Percentiles rank a stretch among this genome's conserved stretches.
Conservation (phyloP, 2,113 vertebrate species). For the Thunnus thynnus region DNA sequence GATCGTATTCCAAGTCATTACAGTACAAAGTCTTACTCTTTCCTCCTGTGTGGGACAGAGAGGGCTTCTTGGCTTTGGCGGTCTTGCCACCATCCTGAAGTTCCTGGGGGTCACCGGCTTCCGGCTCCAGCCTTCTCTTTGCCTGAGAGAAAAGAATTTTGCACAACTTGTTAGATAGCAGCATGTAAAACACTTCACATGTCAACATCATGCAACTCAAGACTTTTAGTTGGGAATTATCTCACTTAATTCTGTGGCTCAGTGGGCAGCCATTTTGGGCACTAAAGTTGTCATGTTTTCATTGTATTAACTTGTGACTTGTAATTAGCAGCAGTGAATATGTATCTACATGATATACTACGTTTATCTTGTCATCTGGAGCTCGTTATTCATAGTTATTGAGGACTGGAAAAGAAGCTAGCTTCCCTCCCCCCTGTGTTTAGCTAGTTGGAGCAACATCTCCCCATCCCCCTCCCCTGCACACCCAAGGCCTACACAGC, state of each 20-base stretch:
- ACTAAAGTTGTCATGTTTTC: background rate
- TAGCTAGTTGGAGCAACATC: slow-evolving; percentile 42
- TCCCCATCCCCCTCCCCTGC: slow-evolving; percentile 54
- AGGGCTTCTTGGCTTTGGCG: slow-evolving; percentile 86
- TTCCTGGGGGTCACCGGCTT: slow-evolving; percentile 87
- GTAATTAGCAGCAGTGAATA: background rate
- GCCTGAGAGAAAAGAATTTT: slow-evolving; percentile 75
- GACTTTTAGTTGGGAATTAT: background rate
- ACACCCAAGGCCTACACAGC: slow-evolving; percentile 26
- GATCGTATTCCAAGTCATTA: background rate
- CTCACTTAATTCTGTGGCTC: too few species aligned
- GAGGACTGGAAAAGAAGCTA: slow-evolving; percentile 11
- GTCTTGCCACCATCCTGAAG: slow-evolving; percentile 88
- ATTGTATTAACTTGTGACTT: background rate
- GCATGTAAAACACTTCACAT: background rate
- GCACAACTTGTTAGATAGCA: background rate
- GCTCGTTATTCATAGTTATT: background rate
- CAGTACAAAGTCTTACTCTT: slow-evolving; percentile 85
- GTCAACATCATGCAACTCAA: background rate
- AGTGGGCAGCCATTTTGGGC: slow-evolving; percentile 15
- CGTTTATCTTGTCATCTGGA: background rate
- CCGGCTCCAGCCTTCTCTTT: slow-evolving; percentile 92
- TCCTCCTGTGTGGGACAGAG: slow-evolving; percentile 61
- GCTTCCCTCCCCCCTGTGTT: slow-evolving; percentile 34
- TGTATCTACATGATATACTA: background rate